Evolutionary conservation across 23 tunicate species (phyloP).

Genomic region (Trididemnum nubilum): DNA sequence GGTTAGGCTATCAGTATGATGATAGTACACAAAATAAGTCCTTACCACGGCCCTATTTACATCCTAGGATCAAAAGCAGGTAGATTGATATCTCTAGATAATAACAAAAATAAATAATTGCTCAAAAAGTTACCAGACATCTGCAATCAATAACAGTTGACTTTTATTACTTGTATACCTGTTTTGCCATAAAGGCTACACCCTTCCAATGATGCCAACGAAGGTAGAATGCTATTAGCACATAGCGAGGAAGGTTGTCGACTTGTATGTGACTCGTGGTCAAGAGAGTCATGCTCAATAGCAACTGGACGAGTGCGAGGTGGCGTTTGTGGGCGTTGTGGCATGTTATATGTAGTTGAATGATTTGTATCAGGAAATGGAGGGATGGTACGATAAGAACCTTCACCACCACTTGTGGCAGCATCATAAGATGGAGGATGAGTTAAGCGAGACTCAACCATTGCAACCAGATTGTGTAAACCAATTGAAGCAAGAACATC

Average conservation of each 20-base stretch:
- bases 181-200: conserved; percentile 46
- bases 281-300: conserved; percentile 52
- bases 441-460: conserved; percentile 17
- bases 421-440: conserved; percentile 29
- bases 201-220: conserved; percentile 38
- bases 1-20: no score
- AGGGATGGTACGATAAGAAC: background rate
- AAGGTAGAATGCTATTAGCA: background rate
- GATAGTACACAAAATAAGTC: no score
- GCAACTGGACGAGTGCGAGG: background rate
- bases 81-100: no score
- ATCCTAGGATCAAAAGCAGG: no score
- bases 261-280: conserved; percentile 68
- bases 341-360: background rate
- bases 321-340: conserved; percentile 4
- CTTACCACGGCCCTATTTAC: no score
- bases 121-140: no score
- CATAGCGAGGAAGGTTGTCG: background rate
- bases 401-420: background rate
- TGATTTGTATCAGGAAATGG: background rate
- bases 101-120: no score
- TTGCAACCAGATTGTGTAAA: conserved; percentile 32
- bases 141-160: no score
- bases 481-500: conserved; percentile 47
- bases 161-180: no score